Percentiles rank a stretch among this genome's conserved stretches.
Evolutionary conservation across 2,888 invertebrate species (phyloP).

Genomic region (Merodon equestris): DNA sequence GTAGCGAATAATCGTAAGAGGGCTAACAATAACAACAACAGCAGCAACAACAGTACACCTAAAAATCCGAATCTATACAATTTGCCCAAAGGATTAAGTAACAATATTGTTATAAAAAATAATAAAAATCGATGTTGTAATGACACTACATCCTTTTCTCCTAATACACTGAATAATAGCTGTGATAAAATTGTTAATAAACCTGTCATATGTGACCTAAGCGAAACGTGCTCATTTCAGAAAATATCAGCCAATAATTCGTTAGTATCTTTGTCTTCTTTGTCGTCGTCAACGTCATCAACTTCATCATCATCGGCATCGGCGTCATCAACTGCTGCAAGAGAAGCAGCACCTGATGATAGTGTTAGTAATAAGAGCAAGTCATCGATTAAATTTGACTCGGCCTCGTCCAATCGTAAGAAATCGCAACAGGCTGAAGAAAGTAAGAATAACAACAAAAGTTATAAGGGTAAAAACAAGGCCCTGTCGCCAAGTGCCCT

Average conservation of each 20-base stretch:
- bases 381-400: constrained; percentile 40
- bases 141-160: constrained; percentile 43
- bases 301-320: no score
- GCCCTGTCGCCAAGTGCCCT: background rate
- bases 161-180: constrained; percentile 48
- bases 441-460: constrained; percentile 26
- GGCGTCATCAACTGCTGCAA: no score
- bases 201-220: constrained; percentile 49
- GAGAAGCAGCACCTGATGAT: no score
- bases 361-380: constrained; percentile 41
- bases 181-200: constrained; percentile 58
- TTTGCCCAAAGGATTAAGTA: constrained; percentile 37
- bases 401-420: constrained; percentile 45
- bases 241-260: constrained; percentile 47
- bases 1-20: constrained; percentile 54
- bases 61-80: constrained; percentile 51
- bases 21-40: constrained; percentile 41
- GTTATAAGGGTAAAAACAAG: no score
- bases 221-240: constrained; percentile 47
- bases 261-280: constrained; percentile 54
- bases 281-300: constrained; percentile 50
- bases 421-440: constrained; percentile 42
- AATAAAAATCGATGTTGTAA: constrained; percentile 34
- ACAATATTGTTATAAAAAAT: constrained; percentile 49
- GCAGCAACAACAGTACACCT: constrained; percentile 34